Percentiles rank a stretch among this genome's conserved stretches.
phyloP scores from a whole-genome alignment of 2,797 vertebrate species.

The Lagodon rhomboides region DNA sequence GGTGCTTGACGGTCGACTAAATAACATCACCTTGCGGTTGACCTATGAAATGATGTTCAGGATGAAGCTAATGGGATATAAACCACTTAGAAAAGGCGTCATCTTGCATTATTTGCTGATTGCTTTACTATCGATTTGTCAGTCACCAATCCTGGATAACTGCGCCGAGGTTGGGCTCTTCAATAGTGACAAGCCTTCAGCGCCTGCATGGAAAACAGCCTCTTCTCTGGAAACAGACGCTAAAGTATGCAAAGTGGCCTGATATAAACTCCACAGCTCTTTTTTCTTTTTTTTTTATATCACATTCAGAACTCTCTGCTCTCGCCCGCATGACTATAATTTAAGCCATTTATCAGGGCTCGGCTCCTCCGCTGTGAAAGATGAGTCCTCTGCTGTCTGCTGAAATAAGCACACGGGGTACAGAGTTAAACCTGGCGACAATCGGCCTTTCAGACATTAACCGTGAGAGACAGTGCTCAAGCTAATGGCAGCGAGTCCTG shows the following conservation, averaged over 20 bases:
- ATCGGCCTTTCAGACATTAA: constrained; percentile 32
- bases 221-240: constrained; percentile 2
- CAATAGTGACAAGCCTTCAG: not conserved
- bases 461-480: not conserved
- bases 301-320: constrained; percentile 10
- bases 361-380: constrained; percentile 30
- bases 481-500: constrained; percentile 20
- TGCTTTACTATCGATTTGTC: constrained; percentile 45
- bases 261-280: not conserved
- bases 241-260: constrained; percentile 1
- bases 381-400: constrained; percentile 27
- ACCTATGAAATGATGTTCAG: constrained; percentile 52
- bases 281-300: not conserved
- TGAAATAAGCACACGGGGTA: constrained; percentile 13
- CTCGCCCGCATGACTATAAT: constrained; percentile 21
- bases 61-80: constrained; percentile 27
- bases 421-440: constrained; percentile 22
- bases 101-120: constrained; percentile 42
- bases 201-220: constrained; percentile 6
- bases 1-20: constrained; percentile 9
- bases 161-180: not conserved
- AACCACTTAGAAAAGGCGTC: constrained; percentile 31
- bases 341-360: constrained; percentile 22
- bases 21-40: constrained; percentile 55
- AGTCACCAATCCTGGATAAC: constrained; percentile 9